Evolutionary conservation across 2,797 vertebrate species (phyloP).

Genomic region (Poeciliopsis presidionis): DNA sequence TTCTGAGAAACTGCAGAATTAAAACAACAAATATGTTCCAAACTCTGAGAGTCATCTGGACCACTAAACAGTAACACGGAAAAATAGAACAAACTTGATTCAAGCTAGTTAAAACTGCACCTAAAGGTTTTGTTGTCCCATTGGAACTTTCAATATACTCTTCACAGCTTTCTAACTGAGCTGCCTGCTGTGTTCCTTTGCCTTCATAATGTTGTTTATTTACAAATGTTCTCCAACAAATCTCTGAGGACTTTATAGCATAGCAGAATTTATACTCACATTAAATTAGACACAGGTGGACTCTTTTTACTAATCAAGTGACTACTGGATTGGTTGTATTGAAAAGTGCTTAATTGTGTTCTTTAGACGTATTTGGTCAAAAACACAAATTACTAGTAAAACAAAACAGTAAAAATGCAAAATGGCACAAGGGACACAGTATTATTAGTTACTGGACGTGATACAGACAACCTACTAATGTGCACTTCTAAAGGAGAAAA

Average conservation of each 20-base stretch:
- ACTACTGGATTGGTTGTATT: neutral
- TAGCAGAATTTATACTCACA: too few species aligned
- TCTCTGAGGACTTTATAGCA: too few species aligned
- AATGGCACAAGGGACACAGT: neutral
- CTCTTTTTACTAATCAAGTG: neutral
- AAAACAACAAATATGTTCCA: neutral
- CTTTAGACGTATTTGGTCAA: neutral
- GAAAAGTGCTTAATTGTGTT: neutral
- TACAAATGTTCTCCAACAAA: too few species aligned
- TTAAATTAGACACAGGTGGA: too few species aligned
- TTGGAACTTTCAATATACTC: neutral
- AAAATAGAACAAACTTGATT: neutral
- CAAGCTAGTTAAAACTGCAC: neutral
- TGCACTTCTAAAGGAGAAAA: neutral
- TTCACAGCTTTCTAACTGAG: neutral
- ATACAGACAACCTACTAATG: neutral
- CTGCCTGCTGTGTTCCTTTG: neutral
- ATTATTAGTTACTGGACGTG: neutral
- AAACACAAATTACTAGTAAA: neutral
- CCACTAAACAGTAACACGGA: neutral
- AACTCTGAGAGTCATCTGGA: neutral
- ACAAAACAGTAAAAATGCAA: neutral
- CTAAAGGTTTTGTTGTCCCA: neutral
- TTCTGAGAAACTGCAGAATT: neutral
- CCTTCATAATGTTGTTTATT: too few species aligned